Evolutionary conservation across 2,888 invertebrate species (phyloP).

Genomic region (Odontocerum albicorne): DNA sequence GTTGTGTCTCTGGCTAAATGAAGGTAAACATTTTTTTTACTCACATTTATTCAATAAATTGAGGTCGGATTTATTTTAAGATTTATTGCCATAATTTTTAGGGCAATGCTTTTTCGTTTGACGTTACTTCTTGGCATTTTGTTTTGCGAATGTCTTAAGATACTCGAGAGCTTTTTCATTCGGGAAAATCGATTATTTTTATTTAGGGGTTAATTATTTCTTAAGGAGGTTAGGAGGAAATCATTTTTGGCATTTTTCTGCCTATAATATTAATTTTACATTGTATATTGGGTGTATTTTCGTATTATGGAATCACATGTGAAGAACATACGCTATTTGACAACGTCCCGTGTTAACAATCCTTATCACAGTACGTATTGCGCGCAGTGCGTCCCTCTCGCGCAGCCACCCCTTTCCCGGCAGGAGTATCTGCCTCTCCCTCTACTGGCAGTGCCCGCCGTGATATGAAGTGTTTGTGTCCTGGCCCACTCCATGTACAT

Average conservation of each 20-base stretch:
- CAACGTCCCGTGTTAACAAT: conserved; percentile 22
- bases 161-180: conserved; percentile 15
- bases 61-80: not conserved
- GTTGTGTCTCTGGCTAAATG: conserved; percentile 25
- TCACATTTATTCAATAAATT: not conserved
- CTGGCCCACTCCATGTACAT: not conserved
- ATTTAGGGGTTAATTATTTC: conserved; percentile 9
- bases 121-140: not conserved
- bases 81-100: not conserved
- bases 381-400: conserved; percentile 17
- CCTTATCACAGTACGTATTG: conserved; percentile 24
- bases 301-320: conserved; percentile 18
- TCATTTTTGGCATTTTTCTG: not conserved
- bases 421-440: not conserved
- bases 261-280: not conserved
- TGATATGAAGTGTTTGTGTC: conserved; percentile 1
- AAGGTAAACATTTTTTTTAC: conserved; percentile 27
- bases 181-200: conserved; percentile 31
- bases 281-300: not conserved
- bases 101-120: not conserved
- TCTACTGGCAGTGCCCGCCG: not conserved
- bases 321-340: conserved; percentile 21
- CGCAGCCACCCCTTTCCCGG: conserved; percentile 11
- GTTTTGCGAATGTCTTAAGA: conserved; percentile 18
- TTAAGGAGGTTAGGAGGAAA: not conserved